Conservation (phyloP, 1,140 invertebrate species). For the Wasmannia auropunctata region DNA sequence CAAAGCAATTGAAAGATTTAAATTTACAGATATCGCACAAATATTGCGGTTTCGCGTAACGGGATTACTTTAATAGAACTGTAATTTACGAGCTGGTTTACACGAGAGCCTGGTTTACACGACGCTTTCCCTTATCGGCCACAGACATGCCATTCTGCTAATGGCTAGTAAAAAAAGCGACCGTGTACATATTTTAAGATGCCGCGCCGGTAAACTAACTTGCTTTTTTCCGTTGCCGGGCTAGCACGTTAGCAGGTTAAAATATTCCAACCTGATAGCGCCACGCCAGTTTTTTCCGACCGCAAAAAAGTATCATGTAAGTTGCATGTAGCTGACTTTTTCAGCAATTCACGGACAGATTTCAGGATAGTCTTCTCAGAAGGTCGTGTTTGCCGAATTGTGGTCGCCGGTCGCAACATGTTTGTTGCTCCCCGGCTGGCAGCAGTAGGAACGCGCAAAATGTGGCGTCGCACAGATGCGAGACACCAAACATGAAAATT, state of each 20-base stretch:
- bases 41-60: not conserved
- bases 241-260: slow-evolving; percentile 11
- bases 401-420: too few species aligned
- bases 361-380: not conserved
- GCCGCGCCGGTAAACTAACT: not conserved
- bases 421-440: not conserved
- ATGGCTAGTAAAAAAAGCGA: slow-evolving; percentile 4
- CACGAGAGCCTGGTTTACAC: not conserved
- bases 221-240: not conserved
- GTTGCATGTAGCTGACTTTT: not conserved
- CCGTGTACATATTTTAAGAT: slow-evolving; percentile 2
- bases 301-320: not conserved
- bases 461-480: not conserved
- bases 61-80: not conserved
- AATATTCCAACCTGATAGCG: slow-evolving; percentile 34
- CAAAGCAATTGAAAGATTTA: slow-evolving; percentile 3
- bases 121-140: not conserved
- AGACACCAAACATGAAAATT: not conserved
- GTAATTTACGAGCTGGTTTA: slow-evolving; percentile 4
- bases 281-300: not conserved
- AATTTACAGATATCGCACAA: not conserved
- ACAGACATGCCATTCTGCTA: not conserved
- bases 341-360: not conserved
- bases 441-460: not conserved
- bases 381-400: not conserved